Evolutionary conservation across 2,113 vertebrate genomes (phyloP), one percentile per base, ranked within the genome.

Genomic region (Prionailurus bengalensis): DNA sequence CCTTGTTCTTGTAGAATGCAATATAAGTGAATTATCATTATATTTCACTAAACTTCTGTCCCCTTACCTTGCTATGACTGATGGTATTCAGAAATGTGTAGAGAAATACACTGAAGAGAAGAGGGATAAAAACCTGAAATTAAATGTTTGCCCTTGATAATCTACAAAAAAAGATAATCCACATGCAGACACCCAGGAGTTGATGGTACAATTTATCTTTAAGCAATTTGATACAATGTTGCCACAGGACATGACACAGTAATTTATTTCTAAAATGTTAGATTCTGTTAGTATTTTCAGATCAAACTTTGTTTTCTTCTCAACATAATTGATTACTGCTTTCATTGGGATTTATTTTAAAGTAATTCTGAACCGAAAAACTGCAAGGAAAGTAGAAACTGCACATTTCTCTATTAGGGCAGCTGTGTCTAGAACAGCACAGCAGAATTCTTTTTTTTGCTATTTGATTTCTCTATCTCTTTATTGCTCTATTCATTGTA

Each of bases 271-370:
- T 91, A 91, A 97, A 97, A 89, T 97, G 92, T 97, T 98, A 85
- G 91, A 74, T 65, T 95, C 79, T 95, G 68, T 96, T 97, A 95
- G 79, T 94, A 96, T 97, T 97, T 97, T 91, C 97, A 97, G 94
- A 97, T 97, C 96, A 98, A 98, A 97, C 92, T 97, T 96, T 96
- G 91, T 97, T 97, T 98, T 96, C 95, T 96, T 96, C 94, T 98
- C 96, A 97, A 97, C 94, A 95, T 97, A 97, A 97, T 82, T 97
- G 94, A 97, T 98, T 97, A 95, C 81, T 93, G 85, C 96, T 98
- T 98, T 96, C 96, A 74, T 74, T 97, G 73, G 95, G 92, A 96
- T 97, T 97, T 97, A 94, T 97, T 97, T 97, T 97, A 97, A 97
- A 97, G 81, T 94, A 95, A 97, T 98, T 97, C 96, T 93, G 68